phyloP scores from a whole-genome alignment of 2,113 vertebrate species.

The Thalassarche chlororhynchos region DNA sequence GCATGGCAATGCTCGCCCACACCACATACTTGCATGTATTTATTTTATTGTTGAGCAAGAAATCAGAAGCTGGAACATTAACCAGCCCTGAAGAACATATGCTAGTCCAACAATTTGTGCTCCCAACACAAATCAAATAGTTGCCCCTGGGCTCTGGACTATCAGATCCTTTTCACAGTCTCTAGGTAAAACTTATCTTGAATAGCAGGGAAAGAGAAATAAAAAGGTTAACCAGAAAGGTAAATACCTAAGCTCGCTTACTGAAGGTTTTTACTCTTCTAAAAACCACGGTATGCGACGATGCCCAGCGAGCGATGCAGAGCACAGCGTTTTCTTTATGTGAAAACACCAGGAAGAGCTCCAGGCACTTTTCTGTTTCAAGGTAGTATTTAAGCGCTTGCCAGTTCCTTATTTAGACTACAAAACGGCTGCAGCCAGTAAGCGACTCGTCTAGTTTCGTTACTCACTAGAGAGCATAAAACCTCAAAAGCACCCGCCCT shows the following conservation, averaged over 20 bases:
- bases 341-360: background rate
- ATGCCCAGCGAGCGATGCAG: fast-evolving
- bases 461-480: fast-evolving
- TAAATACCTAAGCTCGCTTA: fast-evolving
- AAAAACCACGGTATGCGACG: fast-evolving
- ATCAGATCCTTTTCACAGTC: background rate
- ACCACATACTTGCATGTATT: fast-evolving
- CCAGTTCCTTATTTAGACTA: background rate
- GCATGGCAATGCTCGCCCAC: fast-evolving
- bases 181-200: fast-evolving
- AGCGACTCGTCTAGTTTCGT: background rate
- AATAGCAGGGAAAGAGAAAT: background rate
- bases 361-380: background rate
- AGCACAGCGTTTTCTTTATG: fast-evolving
- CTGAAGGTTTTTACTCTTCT: background rate
- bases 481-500: background rate
- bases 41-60: fast-evolving
- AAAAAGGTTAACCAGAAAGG: fast-evolving
- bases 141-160: fast-evolving
- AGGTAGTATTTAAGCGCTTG: fast-evolving
- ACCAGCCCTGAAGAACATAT: fast-evolving
- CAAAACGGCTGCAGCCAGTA: fast-evolving
- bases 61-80: fast-evolving
- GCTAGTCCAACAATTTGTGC: fast-evolving
- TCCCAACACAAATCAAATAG: fast-evolving